phyloP scores from a whole-genome alignment of 2,113 vertebrate species.

The Chaetodon auriga region DNA sequence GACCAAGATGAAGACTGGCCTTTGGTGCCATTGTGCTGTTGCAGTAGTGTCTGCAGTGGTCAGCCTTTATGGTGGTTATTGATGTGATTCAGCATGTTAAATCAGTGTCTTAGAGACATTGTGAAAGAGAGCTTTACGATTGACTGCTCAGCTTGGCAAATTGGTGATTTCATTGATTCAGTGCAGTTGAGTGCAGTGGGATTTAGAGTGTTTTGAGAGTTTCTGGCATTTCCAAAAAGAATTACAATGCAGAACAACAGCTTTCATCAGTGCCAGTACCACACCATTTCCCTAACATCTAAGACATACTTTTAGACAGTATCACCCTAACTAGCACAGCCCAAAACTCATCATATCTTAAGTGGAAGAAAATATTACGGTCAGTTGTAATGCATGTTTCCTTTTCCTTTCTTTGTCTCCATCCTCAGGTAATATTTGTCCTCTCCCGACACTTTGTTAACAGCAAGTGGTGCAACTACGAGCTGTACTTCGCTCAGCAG shows the following conservation, averaged over 20 bases:
- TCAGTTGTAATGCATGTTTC: neutral
- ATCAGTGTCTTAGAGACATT: neutral
- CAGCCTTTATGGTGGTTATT: neutral
- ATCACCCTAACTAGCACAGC: neutral
- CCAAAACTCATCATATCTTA: neutral
- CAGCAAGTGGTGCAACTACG: slow-evolving; percentile 93
- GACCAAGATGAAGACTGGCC: too few relatives aligned
- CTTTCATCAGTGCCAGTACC: neutral
- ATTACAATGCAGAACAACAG: neutral
- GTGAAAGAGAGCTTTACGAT: neutral
- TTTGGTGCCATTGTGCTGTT: neutral
- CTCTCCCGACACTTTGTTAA: slow-evolving; percentile 88
- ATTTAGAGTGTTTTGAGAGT: neutral
- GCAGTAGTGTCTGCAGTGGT: neutral
- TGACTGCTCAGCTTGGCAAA: neutral
- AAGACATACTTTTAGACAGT: neutral
- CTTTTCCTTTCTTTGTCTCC: neutral
- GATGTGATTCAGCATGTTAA: neutral
- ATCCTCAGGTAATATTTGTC: slow-evolving; percentile 85
- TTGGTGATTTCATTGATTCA: neutral
- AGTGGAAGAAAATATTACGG: neutral
- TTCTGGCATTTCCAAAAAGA: neutral
- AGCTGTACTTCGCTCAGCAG: slow-evolving; percentile 91
- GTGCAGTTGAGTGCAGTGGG: neutral
- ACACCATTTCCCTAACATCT: neutral